A percentile compares a stretch with the other conserved stretches of the same genome.
Evolutionary conservation across 2,888 invertebrate genomes (phyloP).

Genomic region (Germaria angustata): DNA sequence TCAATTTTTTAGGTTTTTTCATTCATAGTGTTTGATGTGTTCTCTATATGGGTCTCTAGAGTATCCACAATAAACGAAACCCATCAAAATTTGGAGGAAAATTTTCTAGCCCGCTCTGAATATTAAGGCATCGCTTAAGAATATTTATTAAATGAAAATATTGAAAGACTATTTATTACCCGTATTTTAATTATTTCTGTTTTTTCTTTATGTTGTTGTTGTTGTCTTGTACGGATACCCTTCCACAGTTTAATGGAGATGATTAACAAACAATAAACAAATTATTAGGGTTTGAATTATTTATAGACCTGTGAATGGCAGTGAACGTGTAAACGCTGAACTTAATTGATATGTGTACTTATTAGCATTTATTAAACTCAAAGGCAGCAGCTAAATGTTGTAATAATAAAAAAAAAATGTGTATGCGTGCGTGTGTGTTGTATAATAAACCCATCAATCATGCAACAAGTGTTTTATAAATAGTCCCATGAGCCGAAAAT

Average conservation of each 20-base stretch:
- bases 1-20: no score
- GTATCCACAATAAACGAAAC: no score
- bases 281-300: slow-evolving; percentile 22
- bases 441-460: slow-evolving; percentile 56
- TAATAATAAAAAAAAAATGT: not conserved
- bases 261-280: slow-evolving; percentile 15
- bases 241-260: not conserved
- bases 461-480: slow-evolving; percentile 61
- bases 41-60: no score
- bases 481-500: slow-evolving; percentile 1
- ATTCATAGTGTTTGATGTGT: no score
- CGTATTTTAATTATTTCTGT: not conserved
- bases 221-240: no score
- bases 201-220: no score
- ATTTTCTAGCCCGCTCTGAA: no score
- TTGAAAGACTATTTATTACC: no score
- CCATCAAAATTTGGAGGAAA: no score
- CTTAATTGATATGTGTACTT: slow-evolving; percentile 4
- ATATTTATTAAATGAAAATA: not conserved
- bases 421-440: not conserved
- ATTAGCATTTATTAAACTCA: not conserved
- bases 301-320: slow-evolving; percentile 22
- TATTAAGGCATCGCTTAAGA: not conserved
- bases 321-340: not conserved
- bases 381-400: not conserved